Evolutionary conservation across 2,888 invertebrate genomes (phyloP).

Genomic region (Limulus polyphemus): DNA sequence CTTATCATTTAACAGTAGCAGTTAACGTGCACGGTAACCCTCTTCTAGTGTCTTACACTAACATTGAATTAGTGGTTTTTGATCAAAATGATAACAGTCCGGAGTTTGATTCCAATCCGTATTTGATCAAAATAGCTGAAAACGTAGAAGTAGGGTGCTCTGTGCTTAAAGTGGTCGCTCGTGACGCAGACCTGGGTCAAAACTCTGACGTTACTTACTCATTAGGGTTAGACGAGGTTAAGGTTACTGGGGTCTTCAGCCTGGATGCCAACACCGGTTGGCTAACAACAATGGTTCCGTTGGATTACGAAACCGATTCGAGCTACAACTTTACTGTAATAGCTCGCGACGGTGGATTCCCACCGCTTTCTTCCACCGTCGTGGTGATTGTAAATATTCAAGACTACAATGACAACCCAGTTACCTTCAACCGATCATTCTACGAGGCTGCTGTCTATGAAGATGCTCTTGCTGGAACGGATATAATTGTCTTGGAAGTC

Average conservation of each 20-base stretch:
- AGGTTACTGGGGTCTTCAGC: conserved; percentile 49
- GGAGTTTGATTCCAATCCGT: conserved; percentile 58
- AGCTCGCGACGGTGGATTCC: conserved; percentile 63
- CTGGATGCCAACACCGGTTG: conserved; percentile 78
- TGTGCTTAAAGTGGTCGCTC: conserved; percentile 57
- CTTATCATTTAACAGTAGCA: conserved; percentile 58
- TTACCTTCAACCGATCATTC: conserved; percentile 45
- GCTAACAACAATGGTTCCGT: conserved; percentile 58
- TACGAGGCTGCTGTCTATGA: conserved; percentile 47
- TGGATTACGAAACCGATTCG: conserved; percentile 63
- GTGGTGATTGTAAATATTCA: conserved; percentile 63
- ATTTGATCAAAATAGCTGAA: conserved; percentile 63
- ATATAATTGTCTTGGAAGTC: conserved; percentile 52
- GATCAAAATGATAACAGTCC: conserved; percentile 87
- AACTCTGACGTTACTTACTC: conserved; percentile 74
- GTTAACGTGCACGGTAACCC: conserved; percentile 59
- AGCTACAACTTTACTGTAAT: conserved; percentile 66
- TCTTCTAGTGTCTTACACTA: conserved; percentile 53
- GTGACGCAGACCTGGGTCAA: conserved; percentile 60
- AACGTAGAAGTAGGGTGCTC: conserved; percentile 65
- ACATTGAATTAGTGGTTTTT: conserved; percentile 62
- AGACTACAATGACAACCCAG: conserved; percentile 87
- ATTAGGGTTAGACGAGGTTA: conserved; percentile 28
- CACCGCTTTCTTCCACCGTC: conserved; percentile 55
- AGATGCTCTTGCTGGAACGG: conserved; percentile 62